A percentile compares a stretch with the other conserved stretches of the same genome.
These are phyloP conservation scores for Dioctria linearis DNA, from an alignment of 2,888 invertebrate species.

Conservation along the genomic window DNA sequence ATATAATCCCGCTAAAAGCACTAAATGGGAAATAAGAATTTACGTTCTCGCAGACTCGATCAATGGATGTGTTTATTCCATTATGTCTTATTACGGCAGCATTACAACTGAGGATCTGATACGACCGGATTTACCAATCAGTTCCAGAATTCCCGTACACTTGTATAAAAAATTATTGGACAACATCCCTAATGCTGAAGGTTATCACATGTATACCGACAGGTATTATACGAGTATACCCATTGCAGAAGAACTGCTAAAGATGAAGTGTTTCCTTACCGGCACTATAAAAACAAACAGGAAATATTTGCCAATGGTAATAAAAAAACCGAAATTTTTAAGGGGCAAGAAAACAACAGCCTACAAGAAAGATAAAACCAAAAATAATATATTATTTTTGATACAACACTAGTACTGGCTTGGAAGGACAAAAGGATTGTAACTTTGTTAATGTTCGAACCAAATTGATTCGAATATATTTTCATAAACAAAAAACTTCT, in stretches of 20 bases:
- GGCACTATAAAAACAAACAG: conserved; percentile 22
- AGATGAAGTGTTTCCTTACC: conserved; percentile 16
- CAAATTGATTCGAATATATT: too few species aligned
- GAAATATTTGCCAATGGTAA: conserved; percentile 33
- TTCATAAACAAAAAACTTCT: too few species aligned
- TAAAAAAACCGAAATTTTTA: conserved; percentile 20
- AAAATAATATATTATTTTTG: too few species aligned
- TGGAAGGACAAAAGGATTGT: conserved; percentile 38
- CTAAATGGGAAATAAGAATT: conserved; percentile 13
- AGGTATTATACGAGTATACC: conserved; percentile 22
- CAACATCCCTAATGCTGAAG: conserved; percentile 10
- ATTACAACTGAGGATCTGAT: conserved; percentile 6
- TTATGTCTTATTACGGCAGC: conserved; percentile 15
- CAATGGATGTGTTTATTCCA: conserved; percentile 5
- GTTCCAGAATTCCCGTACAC: conserved; percentile 14
- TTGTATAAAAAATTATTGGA: conserved; percentile 11
- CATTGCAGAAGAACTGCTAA: conserved; percentile 5
- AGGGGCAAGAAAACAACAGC: conserved; percentile 18
- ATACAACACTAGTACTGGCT: not conserved
- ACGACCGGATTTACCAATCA: conserved; percentile 11
- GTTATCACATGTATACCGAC: conserved; percentile 27
- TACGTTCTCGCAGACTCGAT: conserved; percentile 17
- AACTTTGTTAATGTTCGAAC: too few species aligned
- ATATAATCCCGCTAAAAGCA: conserved; percentile 11
- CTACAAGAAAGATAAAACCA: conserved; percentile 16